These are phyloP conservation scores for Callorhinus ursinus DNA, from an alignment of 2,113 vertebrate species.

Conservation along the genomic window DNA sequence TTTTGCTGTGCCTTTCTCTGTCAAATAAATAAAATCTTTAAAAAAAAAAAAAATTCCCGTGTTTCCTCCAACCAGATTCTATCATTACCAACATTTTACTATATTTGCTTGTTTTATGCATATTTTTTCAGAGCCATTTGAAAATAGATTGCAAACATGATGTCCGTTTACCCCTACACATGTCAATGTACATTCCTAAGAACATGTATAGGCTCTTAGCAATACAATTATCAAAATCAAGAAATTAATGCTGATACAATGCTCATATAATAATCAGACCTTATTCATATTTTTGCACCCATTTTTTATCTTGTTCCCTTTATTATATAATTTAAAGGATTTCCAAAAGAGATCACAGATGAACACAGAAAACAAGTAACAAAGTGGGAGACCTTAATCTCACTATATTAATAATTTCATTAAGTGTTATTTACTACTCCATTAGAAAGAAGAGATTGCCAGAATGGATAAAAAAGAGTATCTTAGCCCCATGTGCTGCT, in stretches of 20 bases:
- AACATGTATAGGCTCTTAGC: not conserved
- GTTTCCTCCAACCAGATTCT: not conserved
- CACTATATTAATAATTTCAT: not conserved
- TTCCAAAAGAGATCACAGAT: not conserved
- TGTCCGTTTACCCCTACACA: not conserved
- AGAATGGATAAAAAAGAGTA: not conserved
- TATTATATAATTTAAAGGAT: not conserved
- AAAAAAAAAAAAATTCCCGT: not conserved
- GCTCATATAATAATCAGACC: not conserved
- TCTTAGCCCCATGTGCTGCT: not conserved
- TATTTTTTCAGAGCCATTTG: not conserved
- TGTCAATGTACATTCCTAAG: not conserved
- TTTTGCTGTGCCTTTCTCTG: too few relatives aligned
- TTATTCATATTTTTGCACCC: not conserved
- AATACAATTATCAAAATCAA: not conserved
- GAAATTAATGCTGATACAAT: not conserved
- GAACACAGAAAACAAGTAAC: not conserved
- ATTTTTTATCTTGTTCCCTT: not conserved
- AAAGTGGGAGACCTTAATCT: not conserved
- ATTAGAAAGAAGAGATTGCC: not conserved
- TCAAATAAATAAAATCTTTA: too few relatives aligned
- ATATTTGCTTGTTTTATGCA: not conserved
- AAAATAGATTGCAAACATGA: not conserved
- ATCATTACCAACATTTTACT: not conserved
- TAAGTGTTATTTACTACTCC: not conserved